Percentiles rank a stretch among this genome's conserved stretches.
phyloP scores from a whole-genome alignment of 2,113 vertebrate genomes.

The Cryptotis parvus region DNA sequence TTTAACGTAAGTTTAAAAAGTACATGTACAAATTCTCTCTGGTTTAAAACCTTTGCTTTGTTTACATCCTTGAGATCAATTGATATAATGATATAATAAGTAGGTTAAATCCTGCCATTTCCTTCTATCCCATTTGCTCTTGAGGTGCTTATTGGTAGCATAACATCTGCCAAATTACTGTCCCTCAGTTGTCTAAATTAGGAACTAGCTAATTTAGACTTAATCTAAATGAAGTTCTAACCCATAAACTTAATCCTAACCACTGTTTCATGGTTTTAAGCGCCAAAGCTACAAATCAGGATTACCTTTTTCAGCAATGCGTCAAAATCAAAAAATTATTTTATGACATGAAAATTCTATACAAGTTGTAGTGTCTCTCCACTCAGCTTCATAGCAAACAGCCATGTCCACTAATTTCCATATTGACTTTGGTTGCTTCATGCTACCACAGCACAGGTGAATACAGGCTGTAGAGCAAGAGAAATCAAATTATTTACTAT shows the following conservation, averaged over 20 bases:
- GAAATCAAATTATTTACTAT: neutral
- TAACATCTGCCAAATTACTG: neutral
- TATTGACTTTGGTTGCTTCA: neutral
- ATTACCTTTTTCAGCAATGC: neutral
- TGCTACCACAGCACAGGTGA: neutral
- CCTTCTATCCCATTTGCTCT: neutral
- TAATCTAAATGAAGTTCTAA: neutral
- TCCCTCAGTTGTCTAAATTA: neutral
- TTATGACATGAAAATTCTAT: constrained; percentile 6
- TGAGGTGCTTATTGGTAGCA: neutral
- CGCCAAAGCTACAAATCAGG: neutral
- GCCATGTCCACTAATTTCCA: neutral
- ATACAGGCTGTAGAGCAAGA: neutral
- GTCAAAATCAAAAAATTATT: constrained; percentile 2
- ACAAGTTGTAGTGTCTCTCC: neutral
- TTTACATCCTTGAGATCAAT: constrained; percentile 20
- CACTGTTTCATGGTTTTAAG: neutral
- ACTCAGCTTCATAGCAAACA: constrained; percentile 29
- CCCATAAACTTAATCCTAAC: neutral
- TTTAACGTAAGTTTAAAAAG: constrained; percentile 40
- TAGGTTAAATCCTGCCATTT: neutral
- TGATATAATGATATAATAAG: neutral
- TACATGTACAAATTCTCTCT: neutral
- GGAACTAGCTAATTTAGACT: too few species aligned
- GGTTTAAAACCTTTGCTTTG: constrained; percentile 25